Evolutionary conservation across 2,888 invertebrate species (phyloP), one percentile per base, ranked within the genome.

Genomic region (Smittia aterrima): DNA sequence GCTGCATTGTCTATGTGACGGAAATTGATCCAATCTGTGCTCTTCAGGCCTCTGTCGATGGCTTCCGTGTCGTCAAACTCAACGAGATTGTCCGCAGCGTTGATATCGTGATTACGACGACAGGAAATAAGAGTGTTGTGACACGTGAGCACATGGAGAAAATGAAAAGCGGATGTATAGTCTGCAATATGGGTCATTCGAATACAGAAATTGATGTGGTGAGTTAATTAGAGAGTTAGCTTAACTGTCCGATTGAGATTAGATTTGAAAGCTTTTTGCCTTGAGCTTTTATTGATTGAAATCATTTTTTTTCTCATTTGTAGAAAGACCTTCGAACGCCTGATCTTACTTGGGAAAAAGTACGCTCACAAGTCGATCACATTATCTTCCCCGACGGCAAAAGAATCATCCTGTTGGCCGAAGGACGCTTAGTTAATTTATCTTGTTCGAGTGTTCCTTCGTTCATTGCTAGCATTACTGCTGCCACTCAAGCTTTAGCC

Each of bases 11-110:
- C 2, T 88, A 88, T 77, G 87, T 88, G 38, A 96, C 97, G 24
- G 98, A 98, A 86, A 96, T 98, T 78, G 98, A 98, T 85, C 98
- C 98, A 0, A 98, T 98, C 79, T 98, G 98, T 84, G 98, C 97
- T 24, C 85, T 98, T 41, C 98, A 98, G 85, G 98, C 97, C 27
- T 92, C 91, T 90, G 90, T 84, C 81, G 79, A 67, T 80, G 98
- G 98, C 0, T 96, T 93, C 82, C 89, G 95, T 79, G 96, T 98
- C 41, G 93, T 97, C 73, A 95, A 96, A 84, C 83, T 98, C 76
- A 95, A 94, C 80, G 97, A 98, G 86, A 95, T 97, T 40, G 91
- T 92, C 77, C 88, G 95, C 74, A 92, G 91, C 82, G 94, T 96
- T 75, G 98, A 98, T 83, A 95, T 98, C 80, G 92, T 98, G 62